These are phyloP conservation scores for Neodontobutis hainanensis DNA, from an alignment of 2,113 vertebrate species.

Conservation along the genomic window DNA sequence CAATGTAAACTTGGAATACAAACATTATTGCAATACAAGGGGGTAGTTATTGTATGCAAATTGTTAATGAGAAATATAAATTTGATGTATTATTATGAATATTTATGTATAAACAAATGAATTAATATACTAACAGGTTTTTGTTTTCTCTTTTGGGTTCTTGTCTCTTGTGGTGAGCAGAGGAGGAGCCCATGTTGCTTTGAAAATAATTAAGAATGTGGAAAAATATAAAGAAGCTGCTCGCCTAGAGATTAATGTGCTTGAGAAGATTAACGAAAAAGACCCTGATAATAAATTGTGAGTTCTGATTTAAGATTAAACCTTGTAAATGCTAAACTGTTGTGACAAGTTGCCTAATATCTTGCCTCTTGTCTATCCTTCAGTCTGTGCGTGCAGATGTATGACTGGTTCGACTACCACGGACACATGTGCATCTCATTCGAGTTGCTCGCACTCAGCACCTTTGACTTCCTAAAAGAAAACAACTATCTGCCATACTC, in stretches of 20 bases:
- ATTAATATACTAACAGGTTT: no score
- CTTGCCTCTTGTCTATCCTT: slow-evolving; percentile 8
- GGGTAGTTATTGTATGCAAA: no score
- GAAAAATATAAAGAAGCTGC: slow-evolving; percentile 98
- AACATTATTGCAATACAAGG: no score
- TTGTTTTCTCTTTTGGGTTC: neutral
- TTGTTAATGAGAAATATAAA: no score
- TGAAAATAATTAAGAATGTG: slow-evolving; percentile 98
- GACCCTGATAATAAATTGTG: slow-evolving; percentile 92
- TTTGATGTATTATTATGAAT: no score
- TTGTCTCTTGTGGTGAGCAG: slow-evolving; percentile 63
- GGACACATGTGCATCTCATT: slow-evolving; percentile 98
- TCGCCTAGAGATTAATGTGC: slow-evolving; percentile 93
- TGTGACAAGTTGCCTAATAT: neutral
- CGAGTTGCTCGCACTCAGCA: slow-evolving; percentile 95
- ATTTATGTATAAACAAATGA: no score
- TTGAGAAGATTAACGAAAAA: slow-evolving; percentile 95
- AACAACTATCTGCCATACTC: slow-evolving; percentile 97
- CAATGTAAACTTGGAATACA: no score
- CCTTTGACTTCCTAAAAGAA: slow-evolving; percentile 97
- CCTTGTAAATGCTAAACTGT: neutral
- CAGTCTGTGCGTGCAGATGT: slow-evolving; percentile 94
- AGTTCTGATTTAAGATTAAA: slow-evolving; percentile 24
- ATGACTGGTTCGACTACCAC: slow-evolving; percentile 98
- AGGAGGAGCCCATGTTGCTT: slow-evolving; percentile 85